These are phyloP conservation scores for Phrynosoma platyrhinos DNA, from an alignment of 2,113 vertebrate species.

Conservation along the genomic window DNA sequence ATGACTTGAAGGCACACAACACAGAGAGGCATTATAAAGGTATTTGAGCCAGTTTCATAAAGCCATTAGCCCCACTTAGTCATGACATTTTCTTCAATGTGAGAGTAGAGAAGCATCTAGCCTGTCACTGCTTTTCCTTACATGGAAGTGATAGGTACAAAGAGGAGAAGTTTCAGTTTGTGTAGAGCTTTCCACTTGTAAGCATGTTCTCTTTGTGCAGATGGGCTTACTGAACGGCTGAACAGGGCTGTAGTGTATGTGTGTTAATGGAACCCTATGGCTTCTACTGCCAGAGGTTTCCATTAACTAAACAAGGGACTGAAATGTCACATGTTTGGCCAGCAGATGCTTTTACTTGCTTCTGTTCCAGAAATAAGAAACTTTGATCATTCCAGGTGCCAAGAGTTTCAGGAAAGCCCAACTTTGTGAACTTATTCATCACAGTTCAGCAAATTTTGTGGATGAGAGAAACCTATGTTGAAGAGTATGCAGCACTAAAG, in stretches of 20 bases:
- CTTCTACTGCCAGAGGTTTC: not conserved
- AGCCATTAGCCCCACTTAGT: no score
- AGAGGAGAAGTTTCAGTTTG: no score
- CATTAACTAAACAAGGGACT: not conserved
- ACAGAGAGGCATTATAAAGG: no score
- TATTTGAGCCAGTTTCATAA: no score
- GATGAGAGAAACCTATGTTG: not conserved
- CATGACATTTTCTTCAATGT: no score
- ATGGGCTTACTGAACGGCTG: no score
- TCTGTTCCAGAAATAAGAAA: not conserved
- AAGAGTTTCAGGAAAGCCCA: not conserved
- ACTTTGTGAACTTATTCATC: not conserved
- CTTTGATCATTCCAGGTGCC: not conserved
- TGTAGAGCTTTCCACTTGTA: no score
- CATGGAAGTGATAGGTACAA: no score
- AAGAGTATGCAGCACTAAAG: not conserved
- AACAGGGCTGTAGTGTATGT: no score
- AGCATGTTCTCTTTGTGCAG: not conserved
- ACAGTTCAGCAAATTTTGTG: slow-evolving; percentile 13
- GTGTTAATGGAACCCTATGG: not conserved
- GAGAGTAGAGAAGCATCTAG: no score
- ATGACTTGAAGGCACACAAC: no score
- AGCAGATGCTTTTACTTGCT: not conserved
- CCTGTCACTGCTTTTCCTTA: no score
- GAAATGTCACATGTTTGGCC: not conserved